Evolutionary conservation across 37 sponge, comb jelly and placozoan genomes (phyloP), one percentile per base, ranked within the genome.

Genomic region (Chondrilla cf. caribensis): DNA sequence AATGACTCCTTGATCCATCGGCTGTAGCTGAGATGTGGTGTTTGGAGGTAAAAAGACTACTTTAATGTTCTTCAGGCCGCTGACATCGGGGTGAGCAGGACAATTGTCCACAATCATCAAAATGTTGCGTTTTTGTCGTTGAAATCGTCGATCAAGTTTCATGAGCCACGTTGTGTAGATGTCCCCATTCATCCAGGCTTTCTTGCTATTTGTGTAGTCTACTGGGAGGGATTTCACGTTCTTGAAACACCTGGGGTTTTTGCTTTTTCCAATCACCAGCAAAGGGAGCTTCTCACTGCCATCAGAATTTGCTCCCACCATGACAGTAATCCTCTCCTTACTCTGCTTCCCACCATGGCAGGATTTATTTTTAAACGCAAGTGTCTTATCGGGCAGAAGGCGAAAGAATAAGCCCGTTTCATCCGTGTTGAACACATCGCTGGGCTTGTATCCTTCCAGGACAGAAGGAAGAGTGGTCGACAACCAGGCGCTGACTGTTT

Each of bases 1-100:
- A 31, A 71, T 71, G 6, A 71, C 73, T 14, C 73, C 73, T 29
- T 71, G 73, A 19, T 71, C 73, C 73, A 71, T 71, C 7, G 73
- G 73, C 38, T 71, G 73, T 14, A 19, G 7, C 7, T 17, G 7
- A 14, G 73, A 71, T 71, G 73, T 71, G 4, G 73, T 11, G 38
- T 71, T 71, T 6, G 73, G 73, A 36, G 73, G 73, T 7, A 71
- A 71, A 62, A 62, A 62, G 6, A 62, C 64, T 6, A 62, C 51
- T 47, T 47, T 47, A 47, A 47, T 47, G 11, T 47, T 6, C 9
- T 11, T 47, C 51, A 47, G 11, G 51, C 11, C 11, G 11, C 11
- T 11, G 11, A 62, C 22, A 15, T 19, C 64, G 15, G 64, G 64
- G 15, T 62, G 64, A 19, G 64, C 64, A 19, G 64, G 64, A 15